Evolutionary conservation across 2,888 invertebrate species (phyloP).

Genomic region (Quadriops clusia): DNA sequence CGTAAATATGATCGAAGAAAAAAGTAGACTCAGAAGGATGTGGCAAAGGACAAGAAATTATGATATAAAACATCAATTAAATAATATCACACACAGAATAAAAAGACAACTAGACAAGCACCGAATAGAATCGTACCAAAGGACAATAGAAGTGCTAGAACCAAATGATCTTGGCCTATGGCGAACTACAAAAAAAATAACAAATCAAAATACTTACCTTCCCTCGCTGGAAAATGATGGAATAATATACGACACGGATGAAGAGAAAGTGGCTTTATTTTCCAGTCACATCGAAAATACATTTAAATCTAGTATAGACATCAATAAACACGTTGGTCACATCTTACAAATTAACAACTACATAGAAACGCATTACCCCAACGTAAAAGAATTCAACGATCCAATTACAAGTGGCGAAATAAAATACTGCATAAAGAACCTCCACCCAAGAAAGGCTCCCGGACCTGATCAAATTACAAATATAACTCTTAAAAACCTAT

Average conservation of each 20-base stretch:
- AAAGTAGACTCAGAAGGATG: constrained; percentile 6
- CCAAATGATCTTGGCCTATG: neutral
- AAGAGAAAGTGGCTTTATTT: too few species aligned
- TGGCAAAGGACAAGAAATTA: constrained; percentile 8
- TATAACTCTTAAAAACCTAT: constrained; percentile 5
- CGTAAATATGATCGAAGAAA: constrained; percentile 4
- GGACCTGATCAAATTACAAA: constrained; percentile 7
- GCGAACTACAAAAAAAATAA: constrained; percentile 4
- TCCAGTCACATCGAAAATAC: too few species aligned
- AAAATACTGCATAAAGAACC: constrained; percentile 3
- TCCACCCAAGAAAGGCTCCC: constrained; percentile 3
- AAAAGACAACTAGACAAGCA: constrained; percentile 7
- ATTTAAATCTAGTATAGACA: too few species aligned
- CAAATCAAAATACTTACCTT: constrained; percentile 3
- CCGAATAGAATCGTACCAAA: neutral
- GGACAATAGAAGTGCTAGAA: constrained; percentile 4
- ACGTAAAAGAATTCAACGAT: constrained; percentile 6
- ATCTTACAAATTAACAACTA: constrained; percentile 6
- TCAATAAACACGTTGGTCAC: too few species aligned
- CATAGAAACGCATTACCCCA: constrained; percentile 6
- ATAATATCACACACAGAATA: constrained; percentile 4
- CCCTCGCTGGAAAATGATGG: too few species aligned
- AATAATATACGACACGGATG: too few species aligned
- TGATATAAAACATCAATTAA: constrained; percentile 2
- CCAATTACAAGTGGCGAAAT: constrained; percentile 4